Conservation (phyloP, 1,140 invertebrate genomes). For the Drosophila bocki region DNA sequence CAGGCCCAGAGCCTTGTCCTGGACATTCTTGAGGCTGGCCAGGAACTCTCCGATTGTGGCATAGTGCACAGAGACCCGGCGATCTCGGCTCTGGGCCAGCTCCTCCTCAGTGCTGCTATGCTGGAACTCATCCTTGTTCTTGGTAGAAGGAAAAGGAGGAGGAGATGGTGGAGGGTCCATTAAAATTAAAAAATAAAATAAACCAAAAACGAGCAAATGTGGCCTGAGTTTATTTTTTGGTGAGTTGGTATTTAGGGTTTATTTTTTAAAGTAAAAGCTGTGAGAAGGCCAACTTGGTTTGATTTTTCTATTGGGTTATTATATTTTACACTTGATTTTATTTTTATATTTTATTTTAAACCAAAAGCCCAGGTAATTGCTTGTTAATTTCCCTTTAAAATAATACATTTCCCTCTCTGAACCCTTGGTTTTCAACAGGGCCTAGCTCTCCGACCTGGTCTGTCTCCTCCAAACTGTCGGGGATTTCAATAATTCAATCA, state of each 20-base stretch:
- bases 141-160: neutral
- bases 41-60: slow-evolving; percentile 37
- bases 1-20: slow-evolving; percentile 30
- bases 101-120: slow-evolving; percentile 18
- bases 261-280: too few relatives aligned
- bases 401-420: neutral
- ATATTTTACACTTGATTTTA: too few relatives aligned
- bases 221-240: neutral
- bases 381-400: too few relatives aligned
- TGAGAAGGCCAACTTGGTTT: neutral
- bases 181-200: too few relatives aligned
- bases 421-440: neutral
- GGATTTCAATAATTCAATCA: slow-evolving; percentile 82
- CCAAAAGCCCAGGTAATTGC: too few relatives aligned
- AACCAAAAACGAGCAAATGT: neutral
- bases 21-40: slow-evolving; percentile 34
- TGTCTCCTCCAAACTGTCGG: neutral
- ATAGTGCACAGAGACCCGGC: slow-evolving; percentile 43
- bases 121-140: neutral
- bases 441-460: neutral
- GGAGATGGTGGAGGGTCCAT: neutral
- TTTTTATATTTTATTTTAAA: too few relatives aligned
- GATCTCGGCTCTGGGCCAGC: neutral
- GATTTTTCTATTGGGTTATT: neutral
- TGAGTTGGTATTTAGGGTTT: neutral